Evolutionary conservation across 2,888 invertebrate species (phyloP).

Genomic region (Limnephilus rhombicus): DNA sequence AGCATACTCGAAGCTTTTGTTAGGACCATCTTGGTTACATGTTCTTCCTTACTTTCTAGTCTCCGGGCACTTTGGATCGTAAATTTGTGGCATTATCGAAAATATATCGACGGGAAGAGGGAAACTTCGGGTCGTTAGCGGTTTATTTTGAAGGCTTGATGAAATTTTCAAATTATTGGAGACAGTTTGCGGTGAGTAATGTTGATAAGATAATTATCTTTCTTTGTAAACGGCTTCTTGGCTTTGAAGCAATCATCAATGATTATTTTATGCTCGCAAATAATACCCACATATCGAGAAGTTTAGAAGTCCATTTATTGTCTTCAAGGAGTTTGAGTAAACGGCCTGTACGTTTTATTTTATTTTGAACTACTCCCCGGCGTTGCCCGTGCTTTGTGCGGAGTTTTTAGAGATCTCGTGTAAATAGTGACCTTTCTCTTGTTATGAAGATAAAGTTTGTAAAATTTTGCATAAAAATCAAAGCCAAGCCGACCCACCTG

Average conservation of each 20-base stretch:
- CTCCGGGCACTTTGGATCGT: conserved; percentile 24
- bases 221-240: conserved; percentile 11
- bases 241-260: not conserved
- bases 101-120: conserved; percentile 43
- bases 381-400: too few relatives aligned
- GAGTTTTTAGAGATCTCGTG: too few relatives aligned
- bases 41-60: conserved; percentile 4
- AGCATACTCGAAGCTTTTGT: conserved; percentile 51
- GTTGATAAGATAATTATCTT: conserved; percentile 36
- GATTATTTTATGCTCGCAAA: not conserved
- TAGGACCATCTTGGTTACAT: conserved; percentile 8
- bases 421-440: too few relatives aligned
- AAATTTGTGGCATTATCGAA: conserved; percentile 45
- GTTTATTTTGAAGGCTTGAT: conserved; percentile 39
- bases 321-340: not conserved
- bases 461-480: too few relatives aligned
- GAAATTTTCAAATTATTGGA: conserved; percentile 50
- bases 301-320: not conserved
- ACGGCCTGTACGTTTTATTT: too few relatives aligned
- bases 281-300: not conserved
- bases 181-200: conserved; percentile 43
- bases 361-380: too few relatives aligned
- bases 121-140: conserved; percentile 45
- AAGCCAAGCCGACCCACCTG: too few relatives aligned
- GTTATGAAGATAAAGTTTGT: too few relatives aligned